phyloP scores from a whole-genome alignment of 2,888 invertebrate genomes.

The Diplazon laetatorius region DNA sequence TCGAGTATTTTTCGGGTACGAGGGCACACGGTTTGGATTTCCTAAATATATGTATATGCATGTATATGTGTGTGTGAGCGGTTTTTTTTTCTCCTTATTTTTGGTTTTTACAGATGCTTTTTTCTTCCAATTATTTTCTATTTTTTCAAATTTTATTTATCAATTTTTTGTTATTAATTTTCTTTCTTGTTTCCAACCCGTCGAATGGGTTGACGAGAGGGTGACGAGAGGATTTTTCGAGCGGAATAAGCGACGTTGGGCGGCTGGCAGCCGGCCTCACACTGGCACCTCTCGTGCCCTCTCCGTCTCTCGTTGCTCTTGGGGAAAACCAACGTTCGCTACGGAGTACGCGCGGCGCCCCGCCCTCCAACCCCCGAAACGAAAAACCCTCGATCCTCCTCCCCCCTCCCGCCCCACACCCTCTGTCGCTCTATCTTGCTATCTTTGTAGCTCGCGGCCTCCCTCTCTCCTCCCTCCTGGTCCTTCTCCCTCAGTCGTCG shows the following conservation, averaged over 20 bases:
- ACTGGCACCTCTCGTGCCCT: conserved; percentile 73
- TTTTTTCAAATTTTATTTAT: not conserved
- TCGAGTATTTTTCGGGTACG: not conserved
- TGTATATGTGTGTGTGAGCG: too few species aligned
- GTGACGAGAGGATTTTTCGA: conserved; percentile 68
- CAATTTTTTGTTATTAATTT: conserved; percentile 9
- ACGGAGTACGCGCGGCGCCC: conserved; percentile 74
- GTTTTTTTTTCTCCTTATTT: too few species aligned
- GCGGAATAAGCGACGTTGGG: conserved; percentile 78
- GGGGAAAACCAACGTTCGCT: conserved; percentile 60
- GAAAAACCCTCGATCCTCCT: conserved; percentile 66
- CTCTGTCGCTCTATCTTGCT: too few species aligned
- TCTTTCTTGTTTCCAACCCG: too few species aligned
- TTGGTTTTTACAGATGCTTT: too few species aligned
- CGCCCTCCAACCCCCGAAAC: conserved; percentile 70
- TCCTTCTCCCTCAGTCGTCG: too few species aligned
- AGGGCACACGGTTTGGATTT: too few species aligned
- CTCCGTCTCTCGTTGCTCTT: conserved; percentile 55
- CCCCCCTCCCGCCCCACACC: too few species aligned
- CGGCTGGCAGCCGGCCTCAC: conserved; percentile 82
- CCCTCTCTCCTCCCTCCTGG: too few species aligned
- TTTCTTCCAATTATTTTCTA: too few species aligned
- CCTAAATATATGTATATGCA: too few species aligned
- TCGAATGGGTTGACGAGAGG: conserved; percentile 52
- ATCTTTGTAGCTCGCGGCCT: conserved; percentile 45